Evolutionary conservation across 2,797 vertebrate genomes (phyloP), one percentile per base, ranked within the genome.

Genomic region (Holocentrus rufus): DNA sequence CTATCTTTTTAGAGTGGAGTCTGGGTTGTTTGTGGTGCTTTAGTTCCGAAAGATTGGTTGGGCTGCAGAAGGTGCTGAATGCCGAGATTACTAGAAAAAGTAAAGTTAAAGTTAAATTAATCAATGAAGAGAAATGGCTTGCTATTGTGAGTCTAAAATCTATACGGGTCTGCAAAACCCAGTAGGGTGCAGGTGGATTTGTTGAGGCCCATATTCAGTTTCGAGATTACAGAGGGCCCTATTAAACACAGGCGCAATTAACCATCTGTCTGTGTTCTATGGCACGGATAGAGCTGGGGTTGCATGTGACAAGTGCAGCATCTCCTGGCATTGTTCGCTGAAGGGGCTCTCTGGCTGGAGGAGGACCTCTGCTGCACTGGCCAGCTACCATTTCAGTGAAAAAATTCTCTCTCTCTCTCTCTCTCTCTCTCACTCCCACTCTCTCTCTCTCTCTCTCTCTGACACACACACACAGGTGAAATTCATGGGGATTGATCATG

Each of bases 181-280:
- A 79, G 23, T 46, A 15, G 34, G 46, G 65, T 49, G 65, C 63
- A 78, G 54, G 75, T 88, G 70, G 74, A 81, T 47, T 39, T 68
- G 31, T 69, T 81, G 66, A 31, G 53, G 61, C 11, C 71, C 69
- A 76, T 80, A 82, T 85, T 88, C 75, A 83, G 79, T 86, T 88
- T 63, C 76, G 72, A 71, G 54, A 68, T 73, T 65, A 74, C 44
- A 46, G 64, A 15, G 14, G 17, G 42, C 42, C 42, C 42, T 15
- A 67, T 85, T 72, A 70, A 83, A 82, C 69, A 77, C 23, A 69
- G 67, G 74, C 63, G 80, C 77, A 90, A 88, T 88, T 87, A 89
- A 82, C 81, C 84, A 84, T 86, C 83, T 91, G 84, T 87, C 85
- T 79, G 77, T 50, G 1, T 81, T 88, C 76, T 88, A 61, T 80